Evolutionary conservation across 2,113 vertebrate species (phyloP), one percentile per base, ranked within the genome.

Genomic region (Halcyon malimbica): DNA sequence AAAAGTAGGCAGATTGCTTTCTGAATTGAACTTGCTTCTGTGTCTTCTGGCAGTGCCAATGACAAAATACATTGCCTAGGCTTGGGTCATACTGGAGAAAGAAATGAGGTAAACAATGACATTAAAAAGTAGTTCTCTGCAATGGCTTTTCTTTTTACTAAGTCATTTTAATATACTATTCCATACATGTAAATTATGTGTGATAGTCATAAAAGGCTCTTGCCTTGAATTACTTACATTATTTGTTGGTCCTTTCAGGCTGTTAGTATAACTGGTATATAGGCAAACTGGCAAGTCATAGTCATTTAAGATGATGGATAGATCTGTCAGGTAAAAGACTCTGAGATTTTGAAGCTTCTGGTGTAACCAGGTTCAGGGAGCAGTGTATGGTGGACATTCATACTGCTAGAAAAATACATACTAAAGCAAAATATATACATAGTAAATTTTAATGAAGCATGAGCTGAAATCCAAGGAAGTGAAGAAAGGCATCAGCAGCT

Each of bases 61-160:
- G 57, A 91, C 89, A 96, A 96, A 96, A 82, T 41, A 87, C 94
- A 94, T 83, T 94, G 53, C 50, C 44, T 93, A 74, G 73, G 57
- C 25, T 82, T 87, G 83, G 85, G 83, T 86, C 89, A 67, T 62
- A 44, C 16, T 91, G 90, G 73, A 95, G 71, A n/a, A 87, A 96
- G 77, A 94, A 92, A 89, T 42, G 81, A 82, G 59, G 62, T 83
- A 93, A 96, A 94, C 50, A 92, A 54, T 91, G 28, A 57, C 77
- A 95, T 96, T 93, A 89, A 82, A 95, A 91, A 54, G 83, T 89
- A 94, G 92, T 94, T 90, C 64, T 86, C 24, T 93, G 62, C 28
- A 78, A 94, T 57, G n/a, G 5, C 18, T 90, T 93, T 86, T 92
- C 71, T 95, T 93, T 97, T 89, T 48, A 53, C 28, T 74, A 71